phyloP scores from a whole-genome alignment of 2,888 invertebrate genomes.

The Dynastes hyllus region DNA sequence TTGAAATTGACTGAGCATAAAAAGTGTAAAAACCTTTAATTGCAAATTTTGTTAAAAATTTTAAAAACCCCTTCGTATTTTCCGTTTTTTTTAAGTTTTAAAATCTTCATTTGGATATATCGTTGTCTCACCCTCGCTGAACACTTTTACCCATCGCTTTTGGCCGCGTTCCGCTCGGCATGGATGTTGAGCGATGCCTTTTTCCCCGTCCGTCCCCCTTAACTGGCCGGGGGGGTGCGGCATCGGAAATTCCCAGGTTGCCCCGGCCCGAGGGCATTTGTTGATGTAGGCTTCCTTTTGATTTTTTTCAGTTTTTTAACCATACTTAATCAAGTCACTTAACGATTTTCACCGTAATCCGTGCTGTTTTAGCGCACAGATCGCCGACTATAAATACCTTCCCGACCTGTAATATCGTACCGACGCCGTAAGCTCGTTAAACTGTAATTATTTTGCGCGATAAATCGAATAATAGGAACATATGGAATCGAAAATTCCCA shows the following conservation, averaged over 20 bases:
- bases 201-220: not conserved
- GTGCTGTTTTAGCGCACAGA: slow-evolving; percentile 25
- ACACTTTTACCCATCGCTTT: too few relatives aligned
- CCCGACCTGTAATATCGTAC: slow-evolving; percentile 32
- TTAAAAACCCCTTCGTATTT: too few relatives aligned
- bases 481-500: slow-evolving; percentile 31
- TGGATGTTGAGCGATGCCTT: not conserved
- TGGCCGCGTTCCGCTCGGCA: not conserved
- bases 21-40: too few relatives aligned
- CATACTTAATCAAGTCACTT: slow-evolving; percentile 47
- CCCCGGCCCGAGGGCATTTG: slow-evolving; percentile 44
- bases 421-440: slow-evolving; percentile 29
- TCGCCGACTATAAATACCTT: slow-evolving; percentile 32
- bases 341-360: slow-evolving; percentile 39
- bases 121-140: too few relatives aligned
- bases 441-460: slow-evolving; percentile 27
- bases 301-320: too few relatives aligned
- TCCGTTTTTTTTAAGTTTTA: too few relatives aligned
- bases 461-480: slow-evolving; percentile 32
- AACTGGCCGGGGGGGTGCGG: slow-evolving; percentile 51
- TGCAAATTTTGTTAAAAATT: too few relatives aligned
- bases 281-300: slow-evolving; percentile 50
- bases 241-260: too few relatives aligned
- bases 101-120: too few relatives aligned
- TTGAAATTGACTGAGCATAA: too few relatives aligned